Conservation (phyloP, 2,888 invertebrate genomes). For the Lymantria dispar region DNA sequence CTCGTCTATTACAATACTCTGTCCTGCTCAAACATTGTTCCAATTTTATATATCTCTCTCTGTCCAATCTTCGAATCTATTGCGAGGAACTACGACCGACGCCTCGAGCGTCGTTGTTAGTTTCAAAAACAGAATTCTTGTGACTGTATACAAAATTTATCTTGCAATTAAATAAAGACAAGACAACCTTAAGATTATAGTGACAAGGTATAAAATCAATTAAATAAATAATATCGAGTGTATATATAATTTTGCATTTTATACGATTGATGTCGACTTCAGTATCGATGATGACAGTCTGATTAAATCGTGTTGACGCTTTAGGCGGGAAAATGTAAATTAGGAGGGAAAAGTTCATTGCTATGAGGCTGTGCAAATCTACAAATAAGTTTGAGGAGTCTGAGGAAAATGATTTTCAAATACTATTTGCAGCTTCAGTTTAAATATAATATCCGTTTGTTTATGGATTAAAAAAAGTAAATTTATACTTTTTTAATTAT, state of each 20-base stretch:
- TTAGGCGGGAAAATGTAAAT: conserved; percentile 63
- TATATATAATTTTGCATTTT: conserved; percentile 29
- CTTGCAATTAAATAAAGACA: conserved; percentile 7
- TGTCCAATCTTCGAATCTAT: conserved; percentile 55
- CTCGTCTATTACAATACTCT: conserved; percentile 55
- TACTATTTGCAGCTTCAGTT: too few relatives aligned
- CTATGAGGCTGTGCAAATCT: conserved; percentile 2
- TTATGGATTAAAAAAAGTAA: too few relatives aligned
- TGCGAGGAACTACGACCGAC: conserved; percentile 51
- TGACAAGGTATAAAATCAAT: conserved; percentile 24
- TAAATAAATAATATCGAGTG: conserved; percentile 2
- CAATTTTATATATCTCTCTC: conserved; percentile 30
- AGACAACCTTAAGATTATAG: conserved; percentile 1
- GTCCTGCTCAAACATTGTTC: conserved; percentile 43
- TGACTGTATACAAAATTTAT: conserved; percentile 32
- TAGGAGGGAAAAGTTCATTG: conserved; percentile 38
- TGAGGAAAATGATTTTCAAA: not conserved
- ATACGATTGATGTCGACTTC: conserved; percentile 64
- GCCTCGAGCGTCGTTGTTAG: conserved; percentile 59
- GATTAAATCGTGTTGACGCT: conserved; percentile 64
- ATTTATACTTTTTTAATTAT: too few relatives aligned
- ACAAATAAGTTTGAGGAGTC: not conserved
- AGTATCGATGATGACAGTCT: conserved; percentile 61
- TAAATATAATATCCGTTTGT: too few relatives aligned
- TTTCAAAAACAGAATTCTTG: conserved; percentile 65